Percentiles rank a stretch among this genome's conserved stretches.
Evolutionary conservation across 92 coral and sea anemone species (phyloP).

Genomic region (Meandrina meandrites): DNA sequence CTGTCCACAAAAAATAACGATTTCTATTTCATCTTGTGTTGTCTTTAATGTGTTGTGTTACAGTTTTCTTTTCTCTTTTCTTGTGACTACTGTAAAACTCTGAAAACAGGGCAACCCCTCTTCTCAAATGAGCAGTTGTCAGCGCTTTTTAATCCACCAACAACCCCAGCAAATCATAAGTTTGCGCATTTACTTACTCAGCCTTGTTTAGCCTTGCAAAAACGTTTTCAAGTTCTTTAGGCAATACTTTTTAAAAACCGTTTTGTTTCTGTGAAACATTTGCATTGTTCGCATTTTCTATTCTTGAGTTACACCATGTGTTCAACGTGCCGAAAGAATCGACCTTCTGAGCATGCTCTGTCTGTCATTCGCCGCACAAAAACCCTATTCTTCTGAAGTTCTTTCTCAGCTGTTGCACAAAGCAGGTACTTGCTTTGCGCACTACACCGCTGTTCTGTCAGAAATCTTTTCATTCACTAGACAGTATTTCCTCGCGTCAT

Average conservation of each 20-base stretch:
- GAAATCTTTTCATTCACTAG: slow-evolving; percentile 8
- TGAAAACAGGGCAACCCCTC: too few species aligned
- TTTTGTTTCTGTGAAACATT: not conserved
- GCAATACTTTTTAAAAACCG: not conserved
- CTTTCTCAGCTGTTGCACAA: slow-evolving; percentile 35
- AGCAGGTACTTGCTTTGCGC: slow-evolving; percentile 56
- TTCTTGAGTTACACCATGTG: slow-evolving; percentile 30
- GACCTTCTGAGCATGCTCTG: slow-evolving; percentile 44
- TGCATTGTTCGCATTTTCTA: not conserved
- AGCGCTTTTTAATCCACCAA: not conserved
- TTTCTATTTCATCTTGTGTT: too few species aligned
- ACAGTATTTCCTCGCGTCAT: slow-evolving; percentile 36
- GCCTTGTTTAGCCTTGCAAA: not conserved
- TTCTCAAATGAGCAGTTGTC: not conserved
- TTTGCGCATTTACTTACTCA: too few species aligned
- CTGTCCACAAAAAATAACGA: too few species aligned
- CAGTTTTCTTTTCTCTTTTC: too few species aligned
- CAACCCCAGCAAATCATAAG: not conserved
- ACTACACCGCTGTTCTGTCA: slow-evolving; percentile 24
- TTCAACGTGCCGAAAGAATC: slow-evolving; percentile 48
- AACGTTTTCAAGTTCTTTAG: not conserved
- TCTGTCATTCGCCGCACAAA: slow-evolving; percentile 26
- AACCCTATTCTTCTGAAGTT: slow-evolving; percentile 32
- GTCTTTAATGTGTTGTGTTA: too few species aligned
- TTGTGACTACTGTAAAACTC: too few species aligned